These are phyloP conservation scores for Neria commutata DNA, from an alignment of 2,888 invertebrate species.

Conservation along the genomic window DNA sequence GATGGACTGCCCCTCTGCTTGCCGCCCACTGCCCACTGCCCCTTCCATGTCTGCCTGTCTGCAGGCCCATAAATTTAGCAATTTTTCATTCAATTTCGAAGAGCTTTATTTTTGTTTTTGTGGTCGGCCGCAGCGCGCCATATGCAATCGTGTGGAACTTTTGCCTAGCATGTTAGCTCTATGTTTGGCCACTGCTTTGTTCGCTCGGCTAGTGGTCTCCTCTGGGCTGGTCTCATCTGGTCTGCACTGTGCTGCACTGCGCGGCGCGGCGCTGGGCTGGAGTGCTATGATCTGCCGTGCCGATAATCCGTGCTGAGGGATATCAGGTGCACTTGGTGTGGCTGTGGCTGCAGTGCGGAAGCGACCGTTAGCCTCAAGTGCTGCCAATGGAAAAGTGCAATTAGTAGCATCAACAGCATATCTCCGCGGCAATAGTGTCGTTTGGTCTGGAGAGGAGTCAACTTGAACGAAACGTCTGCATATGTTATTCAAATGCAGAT, in stretches of 20 bases:
- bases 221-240: too few relatives aligned
- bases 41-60: not conserved
- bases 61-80: constrained; percentile 12
- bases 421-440: not conserved
- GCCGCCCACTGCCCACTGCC: too few relatives aligned
- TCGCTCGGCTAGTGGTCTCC: not conserved
- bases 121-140: not conserved
- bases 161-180: not conserved
- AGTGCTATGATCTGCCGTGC: too few relatives aligned
- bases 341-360: not conserved
- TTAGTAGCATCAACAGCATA: not conserved
- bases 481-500: too few relatives aligned
- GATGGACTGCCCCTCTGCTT: too few relatives aligned
- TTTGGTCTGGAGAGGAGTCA: too few relatives aligned
- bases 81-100: constrained; percentile 13
- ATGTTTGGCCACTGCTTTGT: not conserved
- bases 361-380: constrained; percentile 14
- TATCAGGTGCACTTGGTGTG: not conserved
- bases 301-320: not conserved
- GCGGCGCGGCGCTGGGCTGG: too few relatives aligned
- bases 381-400: not conserved
- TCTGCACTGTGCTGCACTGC: too few relatives aligned
- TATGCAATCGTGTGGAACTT: constrained; percentile 23
- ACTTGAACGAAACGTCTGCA: too few relatives aligned
- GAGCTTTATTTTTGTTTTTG: not conserved